A percentile compares a stretch with the other conserved stretches of the same genome.
Conservation (phyloP, 2,888 invertebrate genomes). For the Cheilosia variabilis region DNA sequence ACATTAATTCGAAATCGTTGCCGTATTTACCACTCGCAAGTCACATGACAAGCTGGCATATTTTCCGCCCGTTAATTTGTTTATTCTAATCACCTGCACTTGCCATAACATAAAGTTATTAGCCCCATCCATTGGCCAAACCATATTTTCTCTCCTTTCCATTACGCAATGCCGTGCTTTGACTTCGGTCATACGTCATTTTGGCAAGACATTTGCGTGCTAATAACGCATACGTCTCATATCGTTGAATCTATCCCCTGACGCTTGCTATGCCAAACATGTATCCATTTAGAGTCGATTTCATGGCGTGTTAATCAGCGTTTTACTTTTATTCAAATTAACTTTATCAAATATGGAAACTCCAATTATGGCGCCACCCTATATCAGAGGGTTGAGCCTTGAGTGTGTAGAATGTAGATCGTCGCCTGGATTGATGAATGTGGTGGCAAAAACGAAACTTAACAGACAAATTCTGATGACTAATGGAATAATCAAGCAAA, state of each 20-base stretch:
- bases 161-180: constrained; percentile 10
- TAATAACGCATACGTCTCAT: constrained; percentile 11
- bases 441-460: constrained; percentile 9
- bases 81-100: constrained; percentile 36
- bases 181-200: constrained; percentile 30
- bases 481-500: constrained; percentile 51
- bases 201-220: constrained; percentile 33
- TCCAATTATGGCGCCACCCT: constrained; percentile 51
- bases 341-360: constrained; percentile 56
- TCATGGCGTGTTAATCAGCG: constrained; percentile 74
- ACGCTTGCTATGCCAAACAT: constrained; percentile 57
- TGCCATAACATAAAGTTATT: constrained; percentile 22
- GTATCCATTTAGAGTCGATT: constrained; percentile 67
- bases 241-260: constrained; percentile 23
- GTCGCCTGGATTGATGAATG: constrained; percentile 2
- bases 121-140: constrained; percentile 12
- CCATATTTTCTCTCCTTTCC: constrained; percentile 10
- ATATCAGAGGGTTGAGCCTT: neutral
- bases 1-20: no score
- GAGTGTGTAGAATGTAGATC: constrained; percentile 18
- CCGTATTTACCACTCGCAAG: neutral
- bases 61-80: neutral
- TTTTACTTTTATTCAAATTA: constrained; percentile 73
- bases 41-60: neutral
- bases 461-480: constrained; percentile 14